Conservation (phyloP, 2,797 vertebrate genomes). For the Mus minutoides region DNA sequence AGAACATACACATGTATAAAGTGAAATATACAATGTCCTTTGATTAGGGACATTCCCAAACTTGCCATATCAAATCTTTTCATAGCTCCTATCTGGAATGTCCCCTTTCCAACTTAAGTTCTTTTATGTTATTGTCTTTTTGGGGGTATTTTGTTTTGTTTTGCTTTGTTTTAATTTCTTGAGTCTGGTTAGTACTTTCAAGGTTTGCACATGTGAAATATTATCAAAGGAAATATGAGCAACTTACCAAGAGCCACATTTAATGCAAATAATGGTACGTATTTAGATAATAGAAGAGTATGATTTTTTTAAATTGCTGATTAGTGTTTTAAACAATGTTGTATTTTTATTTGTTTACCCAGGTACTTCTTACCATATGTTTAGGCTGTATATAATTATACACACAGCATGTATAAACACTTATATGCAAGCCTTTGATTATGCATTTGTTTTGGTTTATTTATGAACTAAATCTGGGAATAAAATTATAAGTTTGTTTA, state of each 20-base stretch:
- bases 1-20: neutral
- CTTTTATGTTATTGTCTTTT: neutral
- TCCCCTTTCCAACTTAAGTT: neutral
- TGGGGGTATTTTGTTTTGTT: fast-evolving
- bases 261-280: neutral
- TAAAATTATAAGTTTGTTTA: neutral
- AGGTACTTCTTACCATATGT: neutral
- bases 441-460: neutral
- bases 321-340: neutral
- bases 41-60: neutral
- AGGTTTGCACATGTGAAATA: too few relatives aligned
- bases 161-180: neutral
- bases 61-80: neutral
- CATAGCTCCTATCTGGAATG: neutral
- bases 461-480: neutral
- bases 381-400: neutral
- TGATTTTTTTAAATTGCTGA: neutral
- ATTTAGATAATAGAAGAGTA: neutral
- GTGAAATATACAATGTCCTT: neutral
- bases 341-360: neutral
- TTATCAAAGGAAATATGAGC: neutral
- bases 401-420: neutral
- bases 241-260: neutral
- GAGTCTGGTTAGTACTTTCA: neutral
- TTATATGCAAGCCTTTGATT: neutral